These are phyloP conservation scores for Colinus virginianus DNA, from an alignment of 2,113 vertebrate genomes.

Conservation along the genomic window DNA sequence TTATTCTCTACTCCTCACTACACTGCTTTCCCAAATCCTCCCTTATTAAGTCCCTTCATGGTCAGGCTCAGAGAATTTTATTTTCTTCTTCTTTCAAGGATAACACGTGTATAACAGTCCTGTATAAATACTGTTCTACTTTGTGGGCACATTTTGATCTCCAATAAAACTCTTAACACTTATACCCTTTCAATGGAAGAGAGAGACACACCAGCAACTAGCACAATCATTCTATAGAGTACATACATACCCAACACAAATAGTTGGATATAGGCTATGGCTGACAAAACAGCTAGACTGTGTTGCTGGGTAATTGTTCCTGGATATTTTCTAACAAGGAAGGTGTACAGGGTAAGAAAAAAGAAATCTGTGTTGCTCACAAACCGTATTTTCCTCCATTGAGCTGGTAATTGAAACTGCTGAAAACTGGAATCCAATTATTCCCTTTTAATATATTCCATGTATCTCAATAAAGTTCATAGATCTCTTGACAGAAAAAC, in stretches of 20 bases:
- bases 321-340: neutral
- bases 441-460: neutral
- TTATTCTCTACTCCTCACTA: neutral
- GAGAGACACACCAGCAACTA: neutral
- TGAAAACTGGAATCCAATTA: neutral
- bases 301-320: neutral
- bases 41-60: neutral
- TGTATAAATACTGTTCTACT: neutral
- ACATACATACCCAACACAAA: neutral
- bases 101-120: neutral
- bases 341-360: neutral
- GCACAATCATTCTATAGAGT: neutral
- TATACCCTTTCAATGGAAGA: neutral
- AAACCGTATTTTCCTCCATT: neutral
- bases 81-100: neutral
- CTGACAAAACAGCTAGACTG: neutral
- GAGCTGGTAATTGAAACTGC: neutral
- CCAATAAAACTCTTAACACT: neutral
- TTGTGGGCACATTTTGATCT: neutral
- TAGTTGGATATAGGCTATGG: neutral
- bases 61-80: neutral
- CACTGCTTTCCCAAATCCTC: neutral
- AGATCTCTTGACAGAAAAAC: neutral
- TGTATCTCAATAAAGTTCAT: neutral
- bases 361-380: neutral